Conservation (phyloP, 2,113 vertebrate species). For the Ammodytes dubius region DNA sequence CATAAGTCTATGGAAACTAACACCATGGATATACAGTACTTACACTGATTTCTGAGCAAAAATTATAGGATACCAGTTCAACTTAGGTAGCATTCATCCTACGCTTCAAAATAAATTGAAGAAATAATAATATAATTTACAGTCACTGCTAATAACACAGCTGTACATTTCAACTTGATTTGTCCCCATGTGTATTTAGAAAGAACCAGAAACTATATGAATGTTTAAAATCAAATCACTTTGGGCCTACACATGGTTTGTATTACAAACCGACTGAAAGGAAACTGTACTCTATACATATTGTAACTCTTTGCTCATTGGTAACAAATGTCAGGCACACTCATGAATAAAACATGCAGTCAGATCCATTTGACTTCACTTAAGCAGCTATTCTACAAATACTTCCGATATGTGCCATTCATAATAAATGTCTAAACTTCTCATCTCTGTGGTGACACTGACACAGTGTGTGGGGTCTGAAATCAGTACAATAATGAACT, state of each 20-base stretch:
- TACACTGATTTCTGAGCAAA: neutral
- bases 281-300: neutral
- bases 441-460: slow-evolving; percentile 38
- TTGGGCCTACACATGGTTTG: slow-evolving; percentile 3
- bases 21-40: neutral
- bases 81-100: neutral
- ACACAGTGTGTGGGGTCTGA: slow-evolving; percentile 68
- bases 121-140: neutral
- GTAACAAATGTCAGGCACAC: slow-evolving; percentile 4
- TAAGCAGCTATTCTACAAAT: slow-evolving; percentile 24
- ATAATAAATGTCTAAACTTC: slow-evolving; percentile 26
- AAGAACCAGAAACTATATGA: neutral
- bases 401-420: slow-evolving; percentile 58
- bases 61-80: neutral
- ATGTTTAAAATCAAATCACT: slow-evolving; percentile 11
- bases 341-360: slow-evolving; percentile 37
- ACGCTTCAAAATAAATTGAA: neutral
- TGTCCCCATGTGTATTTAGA: neutral
- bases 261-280: neutral
- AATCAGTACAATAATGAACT: slow-evolving; percentile 27
- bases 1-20: no score
- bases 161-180: slow-evolving; percentile 6
- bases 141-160: slow-evolving; percentile 2
- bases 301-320: neutral
- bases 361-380: slow-evolving; percentile 26